Percentiles rank a stretch among this genome's conserved stretches.
These are phyloP conservation scores for Nothoprocta perdicaria DNA, from an alignment of 2,113 vertebrate species.

Conservation along the genomic window DNA sequence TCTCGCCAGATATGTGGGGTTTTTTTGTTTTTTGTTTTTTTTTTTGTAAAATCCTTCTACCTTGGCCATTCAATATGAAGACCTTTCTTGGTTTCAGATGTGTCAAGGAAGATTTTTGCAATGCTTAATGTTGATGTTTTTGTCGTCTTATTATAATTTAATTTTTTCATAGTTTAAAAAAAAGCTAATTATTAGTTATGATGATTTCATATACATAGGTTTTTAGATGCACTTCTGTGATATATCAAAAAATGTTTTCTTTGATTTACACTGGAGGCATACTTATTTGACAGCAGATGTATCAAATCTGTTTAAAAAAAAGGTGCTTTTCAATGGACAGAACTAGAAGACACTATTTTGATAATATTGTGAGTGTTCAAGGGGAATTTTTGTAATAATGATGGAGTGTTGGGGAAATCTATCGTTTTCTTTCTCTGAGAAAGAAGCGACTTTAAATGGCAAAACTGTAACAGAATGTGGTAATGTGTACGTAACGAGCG, in stretches of 20 bases:
- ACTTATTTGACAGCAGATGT: slow-evolving; percentile 82
- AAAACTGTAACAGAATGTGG: slow-evolving; percentile 72
- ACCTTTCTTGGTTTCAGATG: slow-evolving; percentile 76
- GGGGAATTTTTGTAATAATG: slow-evolving; percentile 78
- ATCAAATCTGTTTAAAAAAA: slow-evolving; percentile 77
- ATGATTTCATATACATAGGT: slow-evolving; percentile 79
- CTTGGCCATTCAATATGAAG: slow-evolving; percentile 66
- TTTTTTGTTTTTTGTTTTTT: slow-evolving; percentile 19
- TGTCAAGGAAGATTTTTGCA: slow-evolving; percentile 80
- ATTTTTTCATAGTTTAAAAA: slow-evolving; percentile 78
- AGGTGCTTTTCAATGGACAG: slow-evolving; percentile 80
- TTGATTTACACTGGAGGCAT: slow-evolving; percentile 86
- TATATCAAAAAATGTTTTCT: slow-evolving; percentile 82
- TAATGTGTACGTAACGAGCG: slow-evolving; percentile 72
- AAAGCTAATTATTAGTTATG: slow-evolving; percentile 83
- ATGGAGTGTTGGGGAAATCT: slow-evolving; percentile 76
- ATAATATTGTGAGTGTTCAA: slow-evolving; percentile 77
- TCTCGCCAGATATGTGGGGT: slow-evolving; percentile 73
- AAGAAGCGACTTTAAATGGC: slow-evolving; percentile 71
- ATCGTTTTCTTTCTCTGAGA: slow-evolving; percentile 72
- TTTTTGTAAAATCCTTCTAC: slow-evolving; percentile 73
- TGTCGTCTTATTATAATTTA: slow-evolving; percentile 82
- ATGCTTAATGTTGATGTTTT: slow-evolving; percentile 78
- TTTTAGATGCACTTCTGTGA: slow-evolving; percentile 85
- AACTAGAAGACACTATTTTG: slow-evolving; percentile 82